Base-by-base conservation (phyloP, 2,797 vertebrate species). In the Sciaenops ocellatus region DNA sequence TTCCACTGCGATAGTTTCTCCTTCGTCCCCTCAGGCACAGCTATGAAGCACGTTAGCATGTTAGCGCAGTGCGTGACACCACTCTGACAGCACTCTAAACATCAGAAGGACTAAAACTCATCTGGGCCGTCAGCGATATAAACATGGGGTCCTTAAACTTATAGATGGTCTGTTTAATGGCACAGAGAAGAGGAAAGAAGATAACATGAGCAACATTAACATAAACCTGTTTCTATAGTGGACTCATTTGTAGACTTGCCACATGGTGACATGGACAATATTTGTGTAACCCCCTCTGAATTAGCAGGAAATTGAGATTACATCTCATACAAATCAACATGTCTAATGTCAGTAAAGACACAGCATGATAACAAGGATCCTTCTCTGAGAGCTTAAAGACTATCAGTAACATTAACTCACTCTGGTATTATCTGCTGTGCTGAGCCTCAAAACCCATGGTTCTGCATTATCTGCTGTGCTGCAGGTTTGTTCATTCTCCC, bases 51-150 rank as follows among this genome's bases (percentile, higher is more conserved):
- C 17, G 69, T 92, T 92, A 92, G 91, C 87, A 92, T 93, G 86
- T 90, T 92, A 93, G 88, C 70, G 69, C 80, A 46, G 85, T 83
- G 91, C 85, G 82, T 93, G 91, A 93, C 91, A 92, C 90, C 69
- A 75, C 89, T 89, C 73, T 91, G 92, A 93, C 90, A 92, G 92
- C 88, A 90, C 89, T 93, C 87, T 80, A 88, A 92, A 93, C 91
- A 92, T 94, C 91, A 93, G 85, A 92, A 86, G 85, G 85, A 87
- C 85, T 86, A 76, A 91, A 86, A 82, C 90, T 92, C 90, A 90
- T 93, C 80, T 78, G 85, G 86, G 83, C 87, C 69, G 68, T 86
- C 75, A 90, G 84, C 85, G 89, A 82, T 83, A 81, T 85, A 88
- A 93, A 88, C 89, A 90, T 63, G 47, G 79, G 75, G 71, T 83